Evolutionary conservation across 1,140 invertebrate species (phyloP).

Genomic region (Anoplolepis gracilipes): DNA sequence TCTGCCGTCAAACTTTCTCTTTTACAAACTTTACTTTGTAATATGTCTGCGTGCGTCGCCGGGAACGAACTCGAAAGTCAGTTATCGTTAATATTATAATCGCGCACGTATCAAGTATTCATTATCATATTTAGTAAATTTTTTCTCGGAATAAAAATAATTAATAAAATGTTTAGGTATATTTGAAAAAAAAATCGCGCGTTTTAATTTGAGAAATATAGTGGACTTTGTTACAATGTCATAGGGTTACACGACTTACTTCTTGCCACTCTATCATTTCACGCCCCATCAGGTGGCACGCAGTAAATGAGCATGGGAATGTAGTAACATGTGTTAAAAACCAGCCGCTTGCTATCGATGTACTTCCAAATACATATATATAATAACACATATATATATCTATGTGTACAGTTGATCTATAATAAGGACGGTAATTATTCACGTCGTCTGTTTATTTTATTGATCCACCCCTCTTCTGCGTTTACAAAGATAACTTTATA

Average conservation of each 20-base stretch:
- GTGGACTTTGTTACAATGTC: not conserved
- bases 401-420: not conserved
- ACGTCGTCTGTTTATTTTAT: slow-evolving; percentile 78
- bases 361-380: too few species aligned
- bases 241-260: not conserved
- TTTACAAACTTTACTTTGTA: not conserved
- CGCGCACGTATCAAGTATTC: too few species aligned
- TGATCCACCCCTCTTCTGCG: not conserved
- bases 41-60: not conserved
- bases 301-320: slow-evolving; percentile 80
- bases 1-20: slow-evolving; percentile 4
- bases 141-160: too few species aligned
- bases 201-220: too few species aligned
- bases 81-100: not conserved
- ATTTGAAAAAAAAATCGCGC: too few species aligned
- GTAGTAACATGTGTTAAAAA: slow-evolving; percentile 78
- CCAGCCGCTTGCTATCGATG: slow-evolving; percentile 64
- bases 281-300: slow-evolving; percentile 69
- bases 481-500: not conserved
- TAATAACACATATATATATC: too few species aligned
- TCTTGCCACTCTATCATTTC: slow-evolving; percentile 23
- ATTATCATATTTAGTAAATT: too few species aligned
- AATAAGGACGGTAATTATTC: slow-evolving; percentile 52
- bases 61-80: not conserved
- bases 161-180: too few species aligned